phyloP scores from a whole-genome alignment of 2,113 vertebrate species.

The Scopus umbretta region DNA sequence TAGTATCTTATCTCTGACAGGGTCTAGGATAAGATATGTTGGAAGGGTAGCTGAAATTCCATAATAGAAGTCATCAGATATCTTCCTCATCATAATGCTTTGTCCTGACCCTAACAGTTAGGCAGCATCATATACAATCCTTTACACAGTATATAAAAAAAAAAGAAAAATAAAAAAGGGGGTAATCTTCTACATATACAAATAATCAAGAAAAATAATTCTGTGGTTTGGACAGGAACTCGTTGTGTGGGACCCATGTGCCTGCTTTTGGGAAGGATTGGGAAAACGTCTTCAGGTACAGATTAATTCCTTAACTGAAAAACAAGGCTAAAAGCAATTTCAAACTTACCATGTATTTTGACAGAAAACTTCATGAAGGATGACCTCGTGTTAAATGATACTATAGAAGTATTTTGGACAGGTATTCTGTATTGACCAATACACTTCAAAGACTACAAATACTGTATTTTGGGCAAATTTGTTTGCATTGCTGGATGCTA shows the following conservation, averaged over 20 bases:
- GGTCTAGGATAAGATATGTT: not conserved
- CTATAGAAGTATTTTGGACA: not conserved
- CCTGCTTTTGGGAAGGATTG: not conserved
- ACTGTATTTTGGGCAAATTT: not conserved
- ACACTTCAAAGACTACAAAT: not conserved
- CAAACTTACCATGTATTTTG: not conserved
- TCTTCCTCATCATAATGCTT: not conserved
- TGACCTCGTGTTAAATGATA: not conserved
- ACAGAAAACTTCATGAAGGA: not conserved
- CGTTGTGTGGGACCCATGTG: not conserved
- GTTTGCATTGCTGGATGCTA: not conserved
- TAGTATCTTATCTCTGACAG: not conserved
- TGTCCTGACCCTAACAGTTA: not conserved
- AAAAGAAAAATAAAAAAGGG: not conserved
- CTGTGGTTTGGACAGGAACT: not conserved
- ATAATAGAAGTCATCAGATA: not conserved
- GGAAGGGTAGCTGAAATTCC: not conserved
- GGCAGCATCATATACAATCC: not conserved
- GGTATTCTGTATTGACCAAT: not conserved
- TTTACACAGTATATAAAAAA: not conserved
- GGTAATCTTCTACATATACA: not conserved
- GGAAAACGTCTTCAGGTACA: not conserved
- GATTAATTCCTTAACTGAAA: not conserved
- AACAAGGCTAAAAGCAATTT: not conserved
- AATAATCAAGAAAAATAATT: not conserved